Percentiles rank a stretch among this genome's conserved stretches.
Conservation (phyloP, 1,140 invertebrate genomes). For the Drosophila albomicans region DNA sequence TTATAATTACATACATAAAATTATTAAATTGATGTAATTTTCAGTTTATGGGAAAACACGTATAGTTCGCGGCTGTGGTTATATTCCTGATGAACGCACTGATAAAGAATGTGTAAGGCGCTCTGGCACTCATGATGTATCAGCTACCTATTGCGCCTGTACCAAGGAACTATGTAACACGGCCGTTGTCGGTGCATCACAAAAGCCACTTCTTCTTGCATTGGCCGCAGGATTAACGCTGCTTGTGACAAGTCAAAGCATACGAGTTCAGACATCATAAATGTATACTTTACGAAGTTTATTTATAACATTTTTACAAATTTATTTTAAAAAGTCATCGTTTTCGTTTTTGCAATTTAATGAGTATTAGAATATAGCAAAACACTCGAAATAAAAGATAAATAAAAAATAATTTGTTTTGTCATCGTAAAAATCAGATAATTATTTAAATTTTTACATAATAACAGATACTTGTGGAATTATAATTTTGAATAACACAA, state of each 20-base stretch:
- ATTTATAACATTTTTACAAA: slow-evolving; percentile 33
- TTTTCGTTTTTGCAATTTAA: slow-evolving; percentile 8
- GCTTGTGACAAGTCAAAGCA: slow-evolving; percentile 66
- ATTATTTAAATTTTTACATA: slow-evolving; percentile 26
- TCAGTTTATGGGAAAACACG: slow-evolving; percentile 90
- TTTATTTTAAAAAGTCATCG: slow-evolving; percentile 2
- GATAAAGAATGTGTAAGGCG: slow-evolving; percentile 88
- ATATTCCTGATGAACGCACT: slow-evolving; percentile 87
- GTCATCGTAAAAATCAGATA: slow-evolving; percentile 53
- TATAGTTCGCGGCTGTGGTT: slow-evolving; percentile 91
- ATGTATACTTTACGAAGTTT: slow-evolving; percentile 47
- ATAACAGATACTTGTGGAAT: slow-evolving; percentile 25
- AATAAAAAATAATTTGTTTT: slow-evolving; percentile 55
- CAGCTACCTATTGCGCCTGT: slow-evolving; percentile 91
- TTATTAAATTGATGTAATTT: slow-evolving; percentile 1
- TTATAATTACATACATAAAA: too few species aligned
- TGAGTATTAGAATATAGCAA: slow-evolving; percentile 27
- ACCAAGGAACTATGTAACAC: slow-evolving; percentile 90
- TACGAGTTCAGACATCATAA: slow-evolving; percentile 70
- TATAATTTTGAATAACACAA: slow-evolving; percentile 12
- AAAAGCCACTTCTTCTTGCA: slow-evolving; percentile 48
- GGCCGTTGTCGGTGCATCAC: slow-evolving; percentile 69
- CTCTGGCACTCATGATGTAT: slow-evolving; percentile 90
- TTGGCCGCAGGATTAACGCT: slow-evolving; percentile 50
- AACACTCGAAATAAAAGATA: slow-evolving; percentile 45